Base-by-base conservation (phyloP, 2,888 invertebrate species). In the Artemia sp. region DNA sequence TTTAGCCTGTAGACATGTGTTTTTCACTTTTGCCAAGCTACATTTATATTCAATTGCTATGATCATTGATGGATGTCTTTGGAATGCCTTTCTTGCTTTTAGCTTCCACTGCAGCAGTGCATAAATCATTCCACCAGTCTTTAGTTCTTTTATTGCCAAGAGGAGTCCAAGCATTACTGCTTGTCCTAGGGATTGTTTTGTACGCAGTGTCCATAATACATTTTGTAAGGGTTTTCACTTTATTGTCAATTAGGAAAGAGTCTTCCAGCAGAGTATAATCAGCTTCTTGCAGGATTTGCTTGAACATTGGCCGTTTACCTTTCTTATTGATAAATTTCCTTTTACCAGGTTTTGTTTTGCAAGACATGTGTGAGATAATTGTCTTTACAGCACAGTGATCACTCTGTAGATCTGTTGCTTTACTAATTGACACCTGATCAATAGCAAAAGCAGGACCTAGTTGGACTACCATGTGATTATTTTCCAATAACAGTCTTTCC, bases 131-230 rank as follows among this genome's bases (percentile, higher is more conserved):
- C 2, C 8, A 58, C 58, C 58, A 58, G 1, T 9, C 1, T 58
- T 8, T 8, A 8, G 1, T 10, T 9, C 8, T 9, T 2, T 8
- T 58, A 8, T 10, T n/a, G 58, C 8, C 10, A 8, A 2, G 1
- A 1, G 58, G 9, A 0, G 8, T 2, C 8, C 1, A n/a, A 8
- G 8, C 1, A 8, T 58, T 8, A 2, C 1, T 0, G n/a, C 8
- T 8, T 8, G 58, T 58, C 19, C 10, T 58, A 1, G 58, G 58
- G 10, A 58, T 58, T 58, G 58, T 10, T 58, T 8, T 8, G 8
- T 9, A 8, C 1, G 1, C 58, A 8, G 58, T 10, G 1, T 58
- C 19, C 9, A 58, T 8, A 1, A 58, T 58, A 8, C 1, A 9
- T 58, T 58, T 8, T 14, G 1, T 58, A 8, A 58, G 8, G 1